Conservation (phyloP, 2,797 vertebrate species). For the Rhinogobio ventralis region DNA sequence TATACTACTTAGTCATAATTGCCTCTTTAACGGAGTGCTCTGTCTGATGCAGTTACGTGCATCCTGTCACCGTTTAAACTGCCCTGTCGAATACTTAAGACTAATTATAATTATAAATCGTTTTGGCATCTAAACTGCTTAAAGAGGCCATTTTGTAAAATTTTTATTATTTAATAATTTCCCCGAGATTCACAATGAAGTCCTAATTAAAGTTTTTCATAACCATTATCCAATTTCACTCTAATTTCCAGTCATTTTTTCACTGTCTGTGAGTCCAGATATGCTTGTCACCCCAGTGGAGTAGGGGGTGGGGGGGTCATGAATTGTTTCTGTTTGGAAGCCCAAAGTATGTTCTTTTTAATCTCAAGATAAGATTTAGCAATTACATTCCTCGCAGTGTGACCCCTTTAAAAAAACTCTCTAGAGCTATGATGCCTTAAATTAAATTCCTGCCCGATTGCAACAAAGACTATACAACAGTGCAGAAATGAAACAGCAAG, state of each 20-base stretch:
- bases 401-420: constrained; percentile 3
- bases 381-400: background rate
- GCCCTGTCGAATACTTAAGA: no score
- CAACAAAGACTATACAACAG: constrained; percentile 67
- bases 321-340: background rate
- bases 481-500: constrained; percentile 74
- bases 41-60: background rate
- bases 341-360: background rate
- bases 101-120: background rate
- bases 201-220: background rate
- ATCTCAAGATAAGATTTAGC: background rate
- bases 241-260: background rate
- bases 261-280: background rate
- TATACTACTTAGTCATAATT: background rate
- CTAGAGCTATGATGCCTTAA: background rate
- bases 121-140: background rate
- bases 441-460: constrained; percentile 72
- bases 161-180: background rate
- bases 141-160: background rate
- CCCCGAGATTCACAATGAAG: background rate
- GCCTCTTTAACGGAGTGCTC: background rate
- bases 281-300: background rate
- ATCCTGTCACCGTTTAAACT: background rate
- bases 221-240: background rate
- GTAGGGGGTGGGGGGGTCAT: no score